phyloP scores from a whole-genome alignment of 2,113 vertebrate species.

The Prietella phreatophila region DNA sequence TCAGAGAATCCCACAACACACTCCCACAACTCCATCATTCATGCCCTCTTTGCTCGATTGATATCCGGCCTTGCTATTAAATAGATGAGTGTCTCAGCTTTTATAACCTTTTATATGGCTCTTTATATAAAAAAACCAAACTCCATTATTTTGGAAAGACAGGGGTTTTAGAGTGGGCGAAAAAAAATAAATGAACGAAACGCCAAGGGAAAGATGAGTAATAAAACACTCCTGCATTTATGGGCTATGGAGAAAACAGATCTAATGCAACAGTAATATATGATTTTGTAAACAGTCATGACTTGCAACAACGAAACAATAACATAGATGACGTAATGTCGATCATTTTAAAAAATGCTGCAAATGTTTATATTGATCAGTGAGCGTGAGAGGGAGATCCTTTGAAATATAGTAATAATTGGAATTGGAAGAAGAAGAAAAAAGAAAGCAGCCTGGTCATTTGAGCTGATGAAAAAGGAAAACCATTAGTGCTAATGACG shows the following conservation, averaged over 20 bases:
- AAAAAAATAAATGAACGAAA: background rate
- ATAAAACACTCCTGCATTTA: background rate
- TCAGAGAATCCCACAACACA: conserved; percentile 28
- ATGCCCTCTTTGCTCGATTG: background rate
- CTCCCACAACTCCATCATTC: conserved; percentile 2
- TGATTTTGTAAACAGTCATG: background rate
- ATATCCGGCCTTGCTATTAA: background rate
- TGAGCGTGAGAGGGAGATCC: no score
- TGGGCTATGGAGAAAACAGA: background rate
- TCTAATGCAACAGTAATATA: background rate
- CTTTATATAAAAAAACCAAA: conserved; percentile 9
- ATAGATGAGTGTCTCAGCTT: background rate
- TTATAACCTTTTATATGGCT: conserved; percentile 1
- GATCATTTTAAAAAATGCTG: background rate
- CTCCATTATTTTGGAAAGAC: background rate
- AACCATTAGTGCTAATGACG: background rate
- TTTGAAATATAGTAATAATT: conserved; percentile 16
- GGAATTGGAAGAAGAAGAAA: background rate
- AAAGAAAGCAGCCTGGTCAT: background rate
- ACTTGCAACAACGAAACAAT: background rate
- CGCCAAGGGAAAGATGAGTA: background rate
- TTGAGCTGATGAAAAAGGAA: background rate
- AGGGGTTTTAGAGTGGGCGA: background rate
- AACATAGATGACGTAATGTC: background rate
- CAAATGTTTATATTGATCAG: background rate